Evolutionary conservation across 2,113 vertebrate species (phyloP), one percentile per base, ranked within the genome.

Genomic region (Panthera uncia): DNA sequence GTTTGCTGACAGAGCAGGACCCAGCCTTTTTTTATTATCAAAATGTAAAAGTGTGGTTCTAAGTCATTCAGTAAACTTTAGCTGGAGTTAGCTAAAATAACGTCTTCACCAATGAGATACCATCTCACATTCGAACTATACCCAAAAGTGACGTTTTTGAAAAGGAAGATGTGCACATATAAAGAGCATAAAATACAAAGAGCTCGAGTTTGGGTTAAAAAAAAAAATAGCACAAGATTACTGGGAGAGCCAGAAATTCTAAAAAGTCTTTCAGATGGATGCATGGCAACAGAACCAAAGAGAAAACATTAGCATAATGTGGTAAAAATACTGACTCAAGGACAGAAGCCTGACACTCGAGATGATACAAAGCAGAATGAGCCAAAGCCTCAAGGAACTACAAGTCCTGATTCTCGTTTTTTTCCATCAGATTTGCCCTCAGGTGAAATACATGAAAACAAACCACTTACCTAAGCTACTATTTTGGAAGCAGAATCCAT

Each of bases 261-360:
- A 94, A 85, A 66, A 85, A 91, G 76, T 68, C 94, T 93, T 91
- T 97, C 61, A 92, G 95, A 91, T 76, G 33, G 57, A 89, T 78
- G 76, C 23, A 57, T 50, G 6, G 71, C 76, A 91, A 78, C 66
- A 89, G 73, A 98, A 86, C 29, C 63, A 81, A 74, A 79, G 96
- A 87, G 69, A 90, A 81, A 96, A 41, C 14, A 86, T 80, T 48
- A 94, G 29, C n/a, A 73, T 68, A 82, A 95, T 33, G 31, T 80
- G 55, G 74, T 71, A 95, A 91, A 87, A 84, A 68, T 8, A 74
- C 52, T 23, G 18, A 76, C 61, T 92, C 57, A 91, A 92, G 81
- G 82, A 94, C 82, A 92, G 79, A 89, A 69, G 50, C 15, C 52
- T 52, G 45, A 76, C 65, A 82, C 48, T 52, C 31, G 23, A 91